These are phyloP conservation scores for Mus caroli DNA, from an alignment of 2,797 vertebrate genomes.

Conservation along the genomic window DNA sequence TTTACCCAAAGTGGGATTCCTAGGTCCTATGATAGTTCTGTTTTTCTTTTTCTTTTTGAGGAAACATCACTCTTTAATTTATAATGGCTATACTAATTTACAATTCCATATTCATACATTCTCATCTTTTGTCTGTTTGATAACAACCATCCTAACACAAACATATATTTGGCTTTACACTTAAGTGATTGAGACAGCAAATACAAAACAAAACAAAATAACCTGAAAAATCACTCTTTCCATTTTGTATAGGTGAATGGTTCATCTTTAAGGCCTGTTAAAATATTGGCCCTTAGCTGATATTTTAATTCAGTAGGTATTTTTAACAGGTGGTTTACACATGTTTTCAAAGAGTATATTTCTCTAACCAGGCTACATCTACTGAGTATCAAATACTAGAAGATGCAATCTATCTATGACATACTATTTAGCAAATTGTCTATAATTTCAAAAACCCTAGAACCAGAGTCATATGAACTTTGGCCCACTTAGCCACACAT, in stretches of 20 bases:
- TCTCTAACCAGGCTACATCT: conserved; percentile 26
- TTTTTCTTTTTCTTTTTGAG: neutral
- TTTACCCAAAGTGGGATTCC: neutral
- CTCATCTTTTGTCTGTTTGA: neutral
- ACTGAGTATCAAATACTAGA: conserved; percentile 53
- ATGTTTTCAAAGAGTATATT: neutral
- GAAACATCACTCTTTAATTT: neutral
- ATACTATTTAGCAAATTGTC: conserved; percentile 49
- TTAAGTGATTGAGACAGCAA: conserved; percentile 22
- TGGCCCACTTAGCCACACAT: conserved; percentile 29
- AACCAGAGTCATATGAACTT: conserved; percentile 34
- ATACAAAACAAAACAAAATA: neutral
- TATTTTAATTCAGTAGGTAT: conserved; percentile 46
- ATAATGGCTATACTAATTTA: neutral
- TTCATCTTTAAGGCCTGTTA: conserved; percentile 6
- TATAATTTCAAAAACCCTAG: conserved; percentile 49
- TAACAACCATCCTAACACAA: neutral
- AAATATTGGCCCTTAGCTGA: conserved; percentile 10
- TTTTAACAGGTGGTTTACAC: conserved; percentile 32
- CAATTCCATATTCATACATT: neutral
- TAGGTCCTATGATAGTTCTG: neutral
- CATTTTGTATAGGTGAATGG: neutral
- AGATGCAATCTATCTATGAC: neutral
- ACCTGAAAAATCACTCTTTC: conserved; percentile 35
- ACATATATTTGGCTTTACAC: neutral